Evolutionary conservation across 2,113 vertebrate species (phyloP), one percentile per base, ranked within the genome.

Genomic region (Coptodon rendalli): DNA sequence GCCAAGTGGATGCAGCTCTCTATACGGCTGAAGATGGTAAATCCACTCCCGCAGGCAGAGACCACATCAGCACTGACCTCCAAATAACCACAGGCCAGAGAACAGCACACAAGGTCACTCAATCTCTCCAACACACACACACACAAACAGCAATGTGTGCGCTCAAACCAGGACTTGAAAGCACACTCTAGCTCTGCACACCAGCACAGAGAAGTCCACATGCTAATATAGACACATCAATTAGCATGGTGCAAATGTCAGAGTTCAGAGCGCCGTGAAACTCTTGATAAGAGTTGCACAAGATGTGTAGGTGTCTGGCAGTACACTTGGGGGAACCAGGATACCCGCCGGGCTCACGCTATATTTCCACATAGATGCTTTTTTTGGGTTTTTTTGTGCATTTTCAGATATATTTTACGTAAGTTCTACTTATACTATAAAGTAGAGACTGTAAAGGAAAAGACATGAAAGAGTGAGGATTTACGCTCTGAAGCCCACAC

Each of bases 21-120:
- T 80, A 89, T 94, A 83, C 82, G 88, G 85, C 92, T 52, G 91
- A 89, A 89, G 91, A 94, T 82, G 88, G 87, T 94, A 94, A 93
- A 95, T 95, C 91, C 93, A 95, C 95, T 95, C 91, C 93, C 52
- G 82, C 86, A 91, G 87, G 92, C 94, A 81, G 86, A 85, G 93
- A 92, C 90, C 92, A 92, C 94, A 95, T 95, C 92, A 95, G 85
- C 89, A 56, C 93, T 95, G 95, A 96, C 94, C 95, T 95, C 92
- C 87, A 91, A 91, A 92, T 90, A 91, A 92, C 94, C 93, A 94
- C 87, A 93, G 95, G 93, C 92, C 95, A 95, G 86, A 93, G 89
- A 85, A 73, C 88, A 89, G 91, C 87, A 63, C 92, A 91, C 86
- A 68, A 92, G 92, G 93, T 93, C 93, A 93, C 89, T 54, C 87